phyloP scores from a whole-genome alignment of 2,797 vertebrate species.

The Epinephelus awoara region DNA sequence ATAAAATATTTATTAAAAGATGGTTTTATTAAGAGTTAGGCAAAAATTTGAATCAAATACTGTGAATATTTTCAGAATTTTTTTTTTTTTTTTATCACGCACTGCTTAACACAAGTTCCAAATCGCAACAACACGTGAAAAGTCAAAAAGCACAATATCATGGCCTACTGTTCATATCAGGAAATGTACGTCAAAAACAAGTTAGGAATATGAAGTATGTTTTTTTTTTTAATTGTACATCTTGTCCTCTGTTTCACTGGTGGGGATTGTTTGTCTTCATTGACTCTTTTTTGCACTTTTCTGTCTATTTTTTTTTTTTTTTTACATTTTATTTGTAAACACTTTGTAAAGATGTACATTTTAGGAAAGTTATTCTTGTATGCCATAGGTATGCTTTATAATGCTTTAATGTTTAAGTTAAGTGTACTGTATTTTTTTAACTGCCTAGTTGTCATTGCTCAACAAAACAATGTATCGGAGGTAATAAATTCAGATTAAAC shows the following conservation, averaged over 20 bases:
- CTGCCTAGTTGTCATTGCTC: slow-evolving; percentile 84
- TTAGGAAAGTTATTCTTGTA: slow-evolving; percentile 85
- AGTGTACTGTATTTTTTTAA: slow-evolving; percentile 87
- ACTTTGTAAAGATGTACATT: slow-evolving; percentile 90
- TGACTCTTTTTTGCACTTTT: slow-evolving; percentile 85
- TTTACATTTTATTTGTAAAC: slow-evolving; percentile 85
- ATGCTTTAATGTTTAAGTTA: slow-evolving; percentile 86
- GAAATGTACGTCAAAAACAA: slow-evolving; percentile 72
- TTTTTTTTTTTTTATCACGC: slow-evolving; percentile 56
- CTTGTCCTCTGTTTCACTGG: slow-evolving; percentile 76
- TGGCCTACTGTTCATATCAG: slow-evolving; percentile 65
- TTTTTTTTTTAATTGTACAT: slow-evolving; percentile 68
- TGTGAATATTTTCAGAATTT: slow-evolving; percentile 81
- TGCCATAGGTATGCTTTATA: slow-evolving; percentile 84
- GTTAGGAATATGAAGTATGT: slow-evolving; percentile 84
- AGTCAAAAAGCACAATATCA: slow-evolving; percentile 69
- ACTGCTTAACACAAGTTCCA: slow-evolving; percentile 73
- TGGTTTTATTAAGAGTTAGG: slow-evolving; percentile 59
- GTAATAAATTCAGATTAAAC: slow-evolving; percentile 85
- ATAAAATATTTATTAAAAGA: slow-evolving; percentile 84
- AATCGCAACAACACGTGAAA: slow-evolving; percentile 54
- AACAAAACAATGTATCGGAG: slow-evolving; percentile 82
- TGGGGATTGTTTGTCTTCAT: slow-evolving; percentile 80
- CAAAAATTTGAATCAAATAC: slow-evolving; percentile 76
- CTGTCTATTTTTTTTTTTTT: slow-evolving; percentile 69